Percentiles rank a stretch among this genome's conserved stretches.
These are phyloP conservation scores for Pluvianellus socialis DNA, from an alignment of 2,113 vertebrate genomes.

Conservation along the genomic window DNA sequence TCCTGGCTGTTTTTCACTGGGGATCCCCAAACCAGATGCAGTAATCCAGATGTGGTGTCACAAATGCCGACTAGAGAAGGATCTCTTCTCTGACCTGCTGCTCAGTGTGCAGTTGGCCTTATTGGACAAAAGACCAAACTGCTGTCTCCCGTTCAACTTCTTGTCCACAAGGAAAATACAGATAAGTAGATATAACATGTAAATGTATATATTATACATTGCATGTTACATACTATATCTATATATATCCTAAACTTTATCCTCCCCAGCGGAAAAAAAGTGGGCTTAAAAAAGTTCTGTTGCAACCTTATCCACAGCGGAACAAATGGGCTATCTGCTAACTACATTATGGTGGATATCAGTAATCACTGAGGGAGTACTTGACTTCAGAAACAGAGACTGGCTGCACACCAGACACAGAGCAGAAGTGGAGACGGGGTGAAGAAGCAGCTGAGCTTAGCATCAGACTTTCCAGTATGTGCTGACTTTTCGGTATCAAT, in stretches of 20 bases:
- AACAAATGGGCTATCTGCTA: constrained; percentile 51
- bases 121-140: not conserved
- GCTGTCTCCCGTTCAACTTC: not conserved
- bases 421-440: not conserved
- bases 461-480: constrained; percentile 39
- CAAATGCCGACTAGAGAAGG: not conserved
- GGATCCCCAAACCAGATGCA: not conserved
- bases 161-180: not conserved
- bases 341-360: constrained; percentile 52
- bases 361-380: constrained; percentile 31
- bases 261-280: not conserved
- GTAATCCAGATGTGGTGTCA: not conserved
- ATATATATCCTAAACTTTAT: not conserved
- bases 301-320: not conserved
- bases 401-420: constrained; percentile 33
- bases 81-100: not conserved
- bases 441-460: constrained; percentile 42
- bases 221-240: not conserved
- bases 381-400: not conserved
- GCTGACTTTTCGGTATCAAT: constrained; percentile 29
- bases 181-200: not conserved
- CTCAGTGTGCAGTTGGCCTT: not conserved
- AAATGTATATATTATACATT: not conserved
- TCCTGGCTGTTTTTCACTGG: not conserved
- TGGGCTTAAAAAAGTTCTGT: not conserved